These are phyloP conservation scores for Apostichopus leukothele DNA, from an alignment of 53 echinoderm and acorn worm genomes.

Conservation along the genomic window DNA sequence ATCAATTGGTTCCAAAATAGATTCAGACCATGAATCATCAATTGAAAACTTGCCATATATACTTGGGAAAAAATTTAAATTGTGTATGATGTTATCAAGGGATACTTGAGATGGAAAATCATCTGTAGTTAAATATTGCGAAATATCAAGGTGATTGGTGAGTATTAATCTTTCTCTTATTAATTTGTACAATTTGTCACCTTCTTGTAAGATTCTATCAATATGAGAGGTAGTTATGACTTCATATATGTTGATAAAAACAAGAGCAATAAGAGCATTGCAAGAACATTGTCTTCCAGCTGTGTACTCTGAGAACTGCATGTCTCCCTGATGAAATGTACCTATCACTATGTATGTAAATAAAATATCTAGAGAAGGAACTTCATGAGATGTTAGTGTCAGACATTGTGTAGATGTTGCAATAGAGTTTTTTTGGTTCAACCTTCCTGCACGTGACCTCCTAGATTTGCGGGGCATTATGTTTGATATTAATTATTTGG, in stretches of 20 bases:
- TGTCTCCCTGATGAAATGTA: neutral
- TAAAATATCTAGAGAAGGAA: too few species aligned
- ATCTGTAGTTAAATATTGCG: neutral
- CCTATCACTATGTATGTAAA: neutral
- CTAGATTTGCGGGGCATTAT: too few species aligned
- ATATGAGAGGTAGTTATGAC: neutral
- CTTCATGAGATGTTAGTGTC: too few species aligned
- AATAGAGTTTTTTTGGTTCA: too few species aligned
- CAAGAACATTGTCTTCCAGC: slow-evolving; percentile 14
- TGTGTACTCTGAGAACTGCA: neutral
- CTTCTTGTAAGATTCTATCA: neutral
- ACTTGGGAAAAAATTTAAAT: neutral
- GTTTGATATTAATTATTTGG: too few species aligned
- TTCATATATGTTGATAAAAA: neutral
- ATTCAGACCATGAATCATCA: neutral
- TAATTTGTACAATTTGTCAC: neutral
- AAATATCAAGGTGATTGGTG: neutral
- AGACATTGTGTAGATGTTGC: too few species aligned
- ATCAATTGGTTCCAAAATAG: neutral
- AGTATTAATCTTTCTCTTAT: neutral
- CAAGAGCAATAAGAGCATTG: neutral
- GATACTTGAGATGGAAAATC: neutral
- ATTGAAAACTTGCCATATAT: neutral
- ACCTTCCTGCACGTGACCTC: too few species aligned
- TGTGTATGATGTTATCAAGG: neutral